phyloP scores from a whole-genome alignment of 2,888 invertebrate species.

The Apomyelois bistriatella region DNA sequence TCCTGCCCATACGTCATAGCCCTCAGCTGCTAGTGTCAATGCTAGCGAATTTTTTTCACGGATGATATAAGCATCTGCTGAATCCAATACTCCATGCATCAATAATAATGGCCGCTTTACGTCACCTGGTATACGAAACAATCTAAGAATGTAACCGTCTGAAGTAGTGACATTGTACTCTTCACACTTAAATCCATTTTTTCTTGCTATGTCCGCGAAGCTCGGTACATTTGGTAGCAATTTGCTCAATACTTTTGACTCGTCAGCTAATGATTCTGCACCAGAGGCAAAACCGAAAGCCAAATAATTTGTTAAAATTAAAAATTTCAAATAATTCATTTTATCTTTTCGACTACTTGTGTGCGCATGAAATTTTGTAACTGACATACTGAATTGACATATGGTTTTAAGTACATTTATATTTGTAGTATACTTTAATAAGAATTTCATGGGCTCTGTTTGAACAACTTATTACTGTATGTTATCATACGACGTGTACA shows the following conservation, averaged over 20 bases:
- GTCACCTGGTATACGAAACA: slow-evolving; percentile 11
- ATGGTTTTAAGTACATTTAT: background rate
- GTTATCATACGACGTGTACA: background rate
- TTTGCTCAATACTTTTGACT: background rate
- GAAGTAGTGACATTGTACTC: background rate
- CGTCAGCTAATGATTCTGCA: background rate
- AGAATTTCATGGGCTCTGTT: background rate
- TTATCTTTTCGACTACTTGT: background rate
- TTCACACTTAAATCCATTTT: background rate
- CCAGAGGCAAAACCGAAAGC: background rate
- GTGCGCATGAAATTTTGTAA: background rate
- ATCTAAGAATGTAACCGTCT: background rate
- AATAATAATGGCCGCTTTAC: slow-evolving; percentile 13
- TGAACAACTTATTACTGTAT: background rate
- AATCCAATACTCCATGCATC: slow-evolving; percentile 18
- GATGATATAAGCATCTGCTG: slow-evolving; percentile 14
- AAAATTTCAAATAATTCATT: background rate
- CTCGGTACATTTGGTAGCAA: background rate
- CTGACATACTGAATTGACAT: no score
- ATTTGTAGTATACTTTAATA: background rate
- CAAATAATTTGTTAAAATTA: background rate
- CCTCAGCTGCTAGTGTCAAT: slow-evolving; percentile 1
- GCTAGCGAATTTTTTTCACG: slow-evolving; percentile 14
- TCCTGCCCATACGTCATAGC: slow-evolving; percentile 20
- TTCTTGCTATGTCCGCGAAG: background rate